Base-by-base conservation (phyloP, 2,888 invertebrate genomes). In the Scaptomyza parva region DNA sequence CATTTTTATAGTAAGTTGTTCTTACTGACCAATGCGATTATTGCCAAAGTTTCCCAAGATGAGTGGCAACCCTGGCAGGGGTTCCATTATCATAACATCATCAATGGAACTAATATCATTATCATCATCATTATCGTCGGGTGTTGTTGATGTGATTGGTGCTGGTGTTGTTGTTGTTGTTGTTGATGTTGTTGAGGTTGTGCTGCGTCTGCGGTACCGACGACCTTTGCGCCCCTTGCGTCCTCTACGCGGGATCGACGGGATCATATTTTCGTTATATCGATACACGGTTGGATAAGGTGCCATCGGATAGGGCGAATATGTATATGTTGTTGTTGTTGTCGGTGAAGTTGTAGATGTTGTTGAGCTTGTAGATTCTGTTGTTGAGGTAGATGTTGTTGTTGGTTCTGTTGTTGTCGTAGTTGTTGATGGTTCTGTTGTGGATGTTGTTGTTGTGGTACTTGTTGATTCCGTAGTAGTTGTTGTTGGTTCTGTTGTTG, bases 31-130 rank as follows among this genome's bases (percentile, higher is more conserved):
- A 0, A 88, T 88, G 48, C 77, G 75, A 7, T 77, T 33, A 37
- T 83, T 88, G 3, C 60, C n/a, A 24, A 83, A 50, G 43, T 85
- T 84, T 37, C 88, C 84, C 22, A 88, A 54, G 0, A 63, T 14
- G 0, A 80, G 52, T 9, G 86, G 78, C 53, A 74, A n/a, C 11
- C 40, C 76, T 12, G 80, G 70, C 52, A 76, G 17, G 2, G 88
- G 84, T 22, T 85, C 84, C 37, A 86, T 5, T 1, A 40, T n/a
- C 5, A 17, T 17, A 12, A 11, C 22, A 3, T 70, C 65, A 8
- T 76, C 55, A 1, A 44, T 50, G 0, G n/a, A 14, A 22, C 37
- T 62, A 0, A 43, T 7, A 17, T 59, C 51, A 30, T 11, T 48
- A 14, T 35, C 14, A 22, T 33, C 18, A 0, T 50, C 33, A 22